These are phyloP conservation scores for Gonatopus flavifemur DNA, from an alignment of 1,140 invertebrate species.

Conservation along the genomic window DNA sequence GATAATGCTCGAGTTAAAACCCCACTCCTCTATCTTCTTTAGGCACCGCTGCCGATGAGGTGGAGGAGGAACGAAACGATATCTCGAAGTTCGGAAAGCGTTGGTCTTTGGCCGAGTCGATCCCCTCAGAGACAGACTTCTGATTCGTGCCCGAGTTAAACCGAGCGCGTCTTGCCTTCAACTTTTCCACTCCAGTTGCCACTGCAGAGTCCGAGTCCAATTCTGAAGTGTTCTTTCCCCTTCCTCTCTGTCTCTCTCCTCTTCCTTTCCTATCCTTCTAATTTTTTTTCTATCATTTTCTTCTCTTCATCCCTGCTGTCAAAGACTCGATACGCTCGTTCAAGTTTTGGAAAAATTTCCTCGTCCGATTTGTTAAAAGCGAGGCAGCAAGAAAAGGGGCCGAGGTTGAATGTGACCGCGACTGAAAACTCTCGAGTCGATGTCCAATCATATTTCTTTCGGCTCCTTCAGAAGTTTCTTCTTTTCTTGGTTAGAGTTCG, in stretches of 20 bases:
- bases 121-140: slow-evolving; percentile 21
- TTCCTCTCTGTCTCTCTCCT: not conserved
- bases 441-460: too few species aligned
- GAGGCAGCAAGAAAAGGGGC: not conserved
- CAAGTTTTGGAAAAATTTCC: slow-evolving; percentile 14
- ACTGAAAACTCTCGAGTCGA: slow-evolving; percentile 26
- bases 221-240: not conserved
- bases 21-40: slow-evolving; percentile 14
- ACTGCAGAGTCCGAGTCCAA: slow-evolving; percentile 9
- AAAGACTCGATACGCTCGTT: slow-evolving; percentile 11
- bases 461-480: too few species aligned
- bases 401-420: slow-evolving; percentile 4
- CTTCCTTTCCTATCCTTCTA: not conserved
- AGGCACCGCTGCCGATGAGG: slow-evolving; percentile 5
- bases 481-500: too few species aligned
- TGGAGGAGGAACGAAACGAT: too few species aligned
- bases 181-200: slow-evolving; percentile 37
- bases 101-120: too few species aligned
- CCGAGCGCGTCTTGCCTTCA: slow-evolving; percentile 33
- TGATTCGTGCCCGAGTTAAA: slow-evolving; percentile 34
- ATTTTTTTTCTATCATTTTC: too few species aligned
- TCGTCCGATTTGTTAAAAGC: not conserved
- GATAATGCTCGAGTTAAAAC: slow-evolving; percentile 27
- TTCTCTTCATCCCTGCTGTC: slow-evolving; percentile 9
- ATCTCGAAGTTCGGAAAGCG: slow-evolving; percentile 30